phyloP scores from a whole-genome alignment of 2,797 vertebrate species.

The Sylvia borin region DNA sequence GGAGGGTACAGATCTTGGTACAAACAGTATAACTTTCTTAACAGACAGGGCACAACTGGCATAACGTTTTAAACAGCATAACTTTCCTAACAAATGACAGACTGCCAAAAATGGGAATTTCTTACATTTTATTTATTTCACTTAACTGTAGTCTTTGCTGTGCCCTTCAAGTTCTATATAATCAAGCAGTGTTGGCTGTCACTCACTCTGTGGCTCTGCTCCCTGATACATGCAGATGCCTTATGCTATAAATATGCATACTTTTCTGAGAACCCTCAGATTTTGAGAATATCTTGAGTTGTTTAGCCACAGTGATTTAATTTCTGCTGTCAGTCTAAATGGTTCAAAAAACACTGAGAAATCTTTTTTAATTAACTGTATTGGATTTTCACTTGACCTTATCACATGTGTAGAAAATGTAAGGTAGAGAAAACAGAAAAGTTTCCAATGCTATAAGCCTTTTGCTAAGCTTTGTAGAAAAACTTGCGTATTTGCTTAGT shows the following conservation, averaged over 20 bases:
- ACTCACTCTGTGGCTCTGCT: background rate
- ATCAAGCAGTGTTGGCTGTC: background rate
- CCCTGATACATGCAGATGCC: background rate
- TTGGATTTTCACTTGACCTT: background rate
- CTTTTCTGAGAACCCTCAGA: background rate
- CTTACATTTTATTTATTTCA: too few relatives aligned
- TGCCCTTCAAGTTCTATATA: background rate
- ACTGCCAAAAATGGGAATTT: too few relatives aligned
- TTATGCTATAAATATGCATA: constrained; percentile 3
- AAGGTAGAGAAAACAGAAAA: background rate
- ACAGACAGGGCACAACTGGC: too few relatives aligned
- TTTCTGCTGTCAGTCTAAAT: background rate
- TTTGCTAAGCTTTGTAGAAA: background rate
- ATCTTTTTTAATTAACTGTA: background rate
- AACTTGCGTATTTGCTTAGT: background rate
- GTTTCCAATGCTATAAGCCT: background rate
- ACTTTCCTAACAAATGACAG: too few relatives aligned
- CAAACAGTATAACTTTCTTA: too few relatives aligned
- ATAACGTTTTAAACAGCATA: too few relatives aligned
- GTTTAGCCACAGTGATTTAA: background rate
- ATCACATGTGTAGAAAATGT: background rate
- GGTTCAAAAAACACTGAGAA: background rate
- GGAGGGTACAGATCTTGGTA: too few relatives aligned
- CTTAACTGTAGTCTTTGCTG: background rate
- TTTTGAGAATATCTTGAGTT: background rate